Base-by-base conservation (phyloP, 2,797 vertebrate genomes). In the Dallia pectoralis region DNA sequence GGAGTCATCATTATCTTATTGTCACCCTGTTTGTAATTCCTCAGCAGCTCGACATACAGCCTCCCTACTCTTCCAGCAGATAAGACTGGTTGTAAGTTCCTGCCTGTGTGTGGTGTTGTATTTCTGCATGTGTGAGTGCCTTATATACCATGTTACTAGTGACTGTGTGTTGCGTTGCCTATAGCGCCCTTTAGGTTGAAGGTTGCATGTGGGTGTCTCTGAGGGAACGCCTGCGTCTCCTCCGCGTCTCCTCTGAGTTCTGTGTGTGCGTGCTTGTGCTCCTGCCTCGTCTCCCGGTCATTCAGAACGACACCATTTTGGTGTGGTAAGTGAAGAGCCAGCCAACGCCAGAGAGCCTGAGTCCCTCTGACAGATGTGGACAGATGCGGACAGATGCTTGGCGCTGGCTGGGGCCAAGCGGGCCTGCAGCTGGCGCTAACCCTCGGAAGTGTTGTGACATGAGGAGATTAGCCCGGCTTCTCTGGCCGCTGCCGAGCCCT, bases 321-420 rank as follows among this genome's bases (percentile, higher is more conserved):
- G 82, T 80, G 82, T 80, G 81, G 80, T 85, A 78, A 63, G 68
- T 82, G 82, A 78, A 77, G 62, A n/a, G 49, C 70, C 76, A 48
- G 56, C 65, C 69, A 79, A 81, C 77, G 77, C 86, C 83, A 81
- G 81, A 90, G 87, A 79, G 71, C 79, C 86, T 83, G 81, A 82
- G 72, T 80, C 82, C 19, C 70, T 71, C 71, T 93, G 93, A 93
- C 91, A 92, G 89, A 94, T 93, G 89, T 84, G 89, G 85, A 92
- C 92, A 94, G 93, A 90, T 92, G 91, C 82, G 89, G 85, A 92
- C 92, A 94, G 93, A 90, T 92, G 91, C 82, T 72, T 77, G 80
- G 84, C 78, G 40, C 49, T 74, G 72, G 53, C 53, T 56, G 22
- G 7, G 53, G 51, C 51, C n/a, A n/a, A 53, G n/a, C n/a, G 51